Evolutionary conservation across 1,140 invertebrate genomes (phyloP), one percentile per base, ranked within the genome.

Genomic region (Pogonomyrmex californicus): DNA sequence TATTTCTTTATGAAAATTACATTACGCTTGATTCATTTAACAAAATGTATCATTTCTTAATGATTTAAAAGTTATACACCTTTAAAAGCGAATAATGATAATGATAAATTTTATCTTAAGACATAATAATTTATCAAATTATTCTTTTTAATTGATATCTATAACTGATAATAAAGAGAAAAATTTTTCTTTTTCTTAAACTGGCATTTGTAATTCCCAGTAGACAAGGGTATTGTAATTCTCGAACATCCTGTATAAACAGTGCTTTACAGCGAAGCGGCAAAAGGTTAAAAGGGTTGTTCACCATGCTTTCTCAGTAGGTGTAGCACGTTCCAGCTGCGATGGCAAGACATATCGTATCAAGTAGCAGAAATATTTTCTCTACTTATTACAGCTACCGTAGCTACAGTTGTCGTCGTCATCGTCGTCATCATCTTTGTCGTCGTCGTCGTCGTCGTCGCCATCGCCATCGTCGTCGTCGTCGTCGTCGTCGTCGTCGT

Each of bases 331-430:
- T 56, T 83, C 73, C 78, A 85, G 51, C 17, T 14, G 60, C 86
- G 56, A 62, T 63, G 60, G 30, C 71, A 68, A 30, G 56, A 65
- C 71, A 62, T 68, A 62, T 68, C 79, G 73, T 68, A 66, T 38
- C 82, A 60, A 87, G 86, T 63, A 78, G 56, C 49, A 82, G 63
- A 77, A 60, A 87, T 68, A 68, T 83, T 83, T 83, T 83, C 79
- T 73, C 68, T 68, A 83, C 79, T 83, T 60, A 60, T 70, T 9
- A 44, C 3, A 38, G 41, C 2, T 17, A 12, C 23, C 17, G 36
- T 65, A 38, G 41, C 2, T 17, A 12, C 23, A 17, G 36, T 65
- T 17, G 4, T 65, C 41, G 17, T 66, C 49, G 70, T 51, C 54
- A 54, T 60, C 36, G 73, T 36, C 76, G 60, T n/a, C 41, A 23